Percentiles rank a stretch among this genome's conserved stretches.
phyloP scores from a whole-genome alignment of 1,140 invertebrate genomes.

The Eumeta japonica region DNA sequence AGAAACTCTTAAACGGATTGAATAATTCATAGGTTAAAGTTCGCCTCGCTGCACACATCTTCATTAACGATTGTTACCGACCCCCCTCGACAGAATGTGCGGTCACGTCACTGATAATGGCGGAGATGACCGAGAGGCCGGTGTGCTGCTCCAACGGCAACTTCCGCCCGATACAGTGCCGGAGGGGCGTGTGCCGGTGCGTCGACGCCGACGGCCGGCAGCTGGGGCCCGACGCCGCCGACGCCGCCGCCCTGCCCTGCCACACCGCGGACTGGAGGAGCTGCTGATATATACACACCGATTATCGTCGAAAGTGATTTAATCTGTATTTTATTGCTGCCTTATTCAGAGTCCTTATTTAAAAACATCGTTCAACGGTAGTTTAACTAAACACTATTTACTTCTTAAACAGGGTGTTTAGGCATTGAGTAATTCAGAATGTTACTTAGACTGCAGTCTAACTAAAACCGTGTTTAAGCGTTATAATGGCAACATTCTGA shows the following conservation, averaged over 20 bases:
- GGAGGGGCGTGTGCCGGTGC: constrained; percentile 59
- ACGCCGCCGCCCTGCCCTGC: constrained; percentile 33
- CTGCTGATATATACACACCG: constrained; percentile 19
- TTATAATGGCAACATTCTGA: too few species aligned
- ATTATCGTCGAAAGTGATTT: neutral
- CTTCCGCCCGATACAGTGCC: constrained; percentile 60
- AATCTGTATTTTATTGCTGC: neutral
- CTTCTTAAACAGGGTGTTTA: too few species aligned
- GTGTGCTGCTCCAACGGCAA: constrained; percentile 62
- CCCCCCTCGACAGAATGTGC: constrained; percentile 68
- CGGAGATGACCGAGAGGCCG: constrained; percentile 42
- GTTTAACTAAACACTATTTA: too few species aligned
- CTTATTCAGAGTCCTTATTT: too few species aligned
- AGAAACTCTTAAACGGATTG: too few species aligned
- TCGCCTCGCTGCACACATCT: too few species aligned
- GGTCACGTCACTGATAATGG: constrained; percentile 47
- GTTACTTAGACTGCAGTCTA: too few species aligned
- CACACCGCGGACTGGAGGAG: constrained; percentile 26
- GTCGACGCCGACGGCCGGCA: constrained; percentile 62
- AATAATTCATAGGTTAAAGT: too few species aligned
- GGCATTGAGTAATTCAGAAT: too few species aligned
- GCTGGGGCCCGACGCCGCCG: constrained; percentile 29
- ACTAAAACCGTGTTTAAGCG: too few species aligned
- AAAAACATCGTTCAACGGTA: too few species aligned
- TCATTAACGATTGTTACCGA: too few species aligned